These are phyloP conservation scores for Temnothorax rugatulus DNA, from an alignment of 2,888 invertebrate genomes.

Conservation along the genomic window DNA sequence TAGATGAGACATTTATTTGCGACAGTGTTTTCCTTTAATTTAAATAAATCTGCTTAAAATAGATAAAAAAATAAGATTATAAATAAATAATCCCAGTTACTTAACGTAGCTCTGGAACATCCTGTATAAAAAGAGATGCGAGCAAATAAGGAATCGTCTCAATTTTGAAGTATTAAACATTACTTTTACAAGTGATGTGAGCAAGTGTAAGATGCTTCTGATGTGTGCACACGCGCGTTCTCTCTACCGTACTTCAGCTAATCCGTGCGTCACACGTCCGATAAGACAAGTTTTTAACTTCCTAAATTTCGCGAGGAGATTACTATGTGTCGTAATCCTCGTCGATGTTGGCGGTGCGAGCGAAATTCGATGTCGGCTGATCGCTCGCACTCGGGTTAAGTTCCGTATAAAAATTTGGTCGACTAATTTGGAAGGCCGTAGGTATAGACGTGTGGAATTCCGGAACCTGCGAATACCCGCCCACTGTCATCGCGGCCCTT, in stretches of 20 bases:
- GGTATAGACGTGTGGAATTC: slow-evolving; percentile 83
- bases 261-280: slow-evolving; percentile 23
- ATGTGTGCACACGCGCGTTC: neutral
- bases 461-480: slow-evolving; percentile 71
- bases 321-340: slow-evolving; percentile 85
- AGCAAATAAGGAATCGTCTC: slow-evolving; percentile 3
- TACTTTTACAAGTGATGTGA: slow-evolving; percentile 29
- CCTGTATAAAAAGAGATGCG: neutral
- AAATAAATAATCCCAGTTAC: slow-evolving; percentile 25
- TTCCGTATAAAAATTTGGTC: slow-evolving; percentile 85
- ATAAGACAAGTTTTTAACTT: slow-evolving; percentile 37
- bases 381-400: slow-evolving; percentile 79
- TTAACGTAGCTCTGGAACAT: neutral
- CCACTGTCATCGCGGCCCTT: neutral
- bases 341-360: slow-evolving; percentile 82
- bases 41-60: slow-evolving; percentile 18
- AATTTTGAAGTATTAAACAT: neutral
- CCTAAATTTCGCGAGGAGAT: slow-evolving; percentile 46
- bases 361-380: slow-evolving; percentile 81
- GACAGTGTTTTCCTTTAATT: slow-evolving; percentile 4
- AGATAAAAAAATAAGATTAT: slow-evolving; percentile 15
- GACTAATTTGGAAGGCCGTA: slow-evolving; percentile 81
- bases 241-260: neutral
- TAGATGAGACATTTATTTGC: neutral
- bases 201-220: slow-evolving; percentile 23